A percentile compares a stretch with the other conserved stretches of the same genome.
These are phyloP conservation scores for Drosophila sucinea DNA, from an alignment of 1,140 invertebrate species.

Conservation along the genomic window DNA sequence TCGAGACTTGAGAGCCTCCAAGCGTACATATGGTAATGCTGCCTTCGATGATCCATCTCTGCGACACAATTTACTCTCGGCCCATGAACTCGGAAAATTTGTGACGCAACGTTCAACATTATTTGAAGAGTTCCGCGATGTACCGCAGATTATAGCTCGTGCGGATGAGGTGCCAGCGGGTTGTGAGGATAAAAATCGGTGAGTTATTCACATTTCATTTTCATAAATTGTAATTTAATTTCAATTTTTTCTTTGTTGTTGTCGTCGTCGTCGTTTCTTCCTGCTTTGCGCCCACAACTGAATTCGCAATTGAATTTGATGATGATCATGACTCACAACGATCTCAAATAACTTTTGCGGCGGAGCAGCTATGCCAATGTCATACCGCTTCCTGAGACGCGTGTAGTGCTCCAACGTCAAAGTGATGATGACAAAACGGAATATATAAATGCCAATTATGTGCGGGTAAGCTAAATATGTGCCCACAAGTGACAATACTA, in stretches of 20 bases:
- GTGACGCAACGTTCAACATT: constrained; percentile 89
- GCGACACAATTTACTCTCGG: constrained; percentile 68
- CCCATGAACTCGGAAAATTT: constrained; percentile 88
- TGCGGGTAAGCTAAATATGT: constrained; percentile 86
- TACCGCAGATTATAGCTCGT: constrained; percentile 90
- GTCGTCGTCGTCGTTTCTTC: constrained; percentile 34
- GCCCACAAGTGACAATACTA: constrained; percentile 56
- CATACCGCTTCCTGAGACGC: constrained; percentile 94
- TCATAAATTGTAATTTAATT: constrained; percentile 8
- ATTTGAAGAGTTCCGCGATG: constrained; percentile 90
- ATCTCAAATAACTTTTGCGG: constrained; percentile 38
- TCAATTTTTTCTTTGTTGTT: constrained; percentile 23
- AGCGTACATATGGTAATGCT: constrained; percentile 94
- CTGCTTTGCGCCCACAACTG: constrained; percentile 36
- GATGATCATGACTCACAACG: constrained; percentile 38
- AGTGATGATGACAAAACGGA: constrained; percentile 90
- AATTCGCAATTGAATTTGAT: constrained; percentile 19
- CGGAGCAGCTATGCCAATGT: constrained; percentile 93
- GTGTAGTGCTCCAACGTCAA: constrained; percentile 88
- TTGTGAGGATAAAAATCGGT: constrained; percentile 93
- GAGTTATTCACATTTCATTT: constrained; percentile 35
- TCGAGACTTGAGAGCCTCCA: constrained; percentile 88
- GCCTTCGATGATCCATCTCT: constrained; percentile 93
- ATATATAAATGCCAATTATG: constrained; percentile 97
- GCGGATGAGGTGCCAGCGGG: constrained; percentile 93